Percentiles rank a stretch among this genome's conserved stretches.
Conservation (phyloP, 1,140 invertebrate genomes). For the Philotrypesis tridentata region DNA sequence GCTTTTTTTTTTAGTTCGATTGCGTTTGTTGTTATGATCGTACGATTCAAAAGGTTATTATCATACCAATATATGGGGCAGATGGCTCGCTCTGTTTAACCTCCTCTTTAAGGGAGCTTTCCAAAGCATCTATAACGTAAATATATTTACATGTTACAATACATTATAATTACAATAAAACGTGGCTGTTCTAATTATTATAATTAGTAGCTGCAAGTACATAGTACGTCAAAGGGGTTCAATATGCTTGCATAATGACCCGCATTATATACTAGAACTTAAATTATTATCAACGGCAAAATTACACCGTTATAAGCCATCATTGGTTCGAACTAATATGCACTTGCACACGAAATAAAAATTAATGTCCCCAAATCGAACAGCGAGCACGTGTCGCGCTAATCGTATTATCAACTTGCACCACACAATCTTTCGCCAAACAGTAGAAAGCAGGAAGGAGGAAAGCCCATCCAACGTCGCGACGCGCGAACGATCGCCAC, state of each 20-base stretch:
- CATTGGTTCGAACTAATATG: no score
- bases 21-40: conserved; percentile 24
- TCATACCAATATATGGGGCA: conserved; percentile 38
- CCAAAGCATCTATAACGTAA: conserved; percentile 40
- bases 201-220: neutral
- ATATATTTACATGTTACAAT: conserved; percentile 18
- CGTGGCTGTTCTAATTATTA: neutral
- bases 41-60: conserved; percentile 33
- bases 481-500: neutral
- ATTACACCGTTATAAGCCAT: no score
- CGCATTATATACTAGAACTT: no score
- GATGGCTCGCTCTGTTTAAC: conserved; percentile 29
- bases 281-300: no score
- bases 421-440: neutral
- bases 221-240: no score
- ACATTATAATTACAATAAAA: neutral
- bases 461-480: neutral
- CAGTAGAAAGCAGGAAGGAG: neutral
- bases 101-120: conserved; percentile 33
- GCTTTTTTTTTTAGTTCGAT: conserved; percentile 24
- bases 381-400: neutral
- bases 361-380: neutral
- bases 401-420: neutral
- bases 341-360: no score
- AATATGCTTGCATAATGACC: neutral